Percentiles rank a stretch among this genome's conserved stretches.
Evolutionary conservation across 2,113 vertebrate genomes (phyloP).

Genomic region (Oxygymnocypris stewartii): DNA sequence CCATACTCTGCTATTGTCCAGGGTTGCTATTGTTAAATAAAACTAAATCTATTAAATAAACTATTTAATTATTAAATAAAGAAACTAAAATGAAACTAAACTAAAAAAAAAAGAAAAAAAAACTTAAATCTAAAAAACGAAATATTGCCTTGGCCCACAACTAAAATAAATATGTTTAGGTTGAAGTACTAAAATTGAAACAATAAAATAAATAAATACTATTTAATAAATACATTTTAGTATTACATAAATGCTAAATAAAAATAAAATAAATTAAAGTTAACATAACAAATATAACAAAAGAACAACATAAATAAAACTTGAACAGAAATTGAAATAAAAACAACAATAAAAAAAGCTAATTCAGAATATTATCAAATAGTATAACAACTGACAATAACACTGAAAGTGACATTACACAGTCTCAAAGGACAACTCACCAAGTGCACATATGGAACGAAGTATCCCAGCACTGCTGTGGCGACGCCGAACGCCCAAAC

Average conservation of each 20-base stretch:
- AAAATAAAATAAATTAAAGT: not conserved
- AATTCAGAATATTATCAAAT: not conserved
- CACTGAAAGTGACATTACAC: not conserved
- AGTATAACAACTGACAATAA: not conserved
- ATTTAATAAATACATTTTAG: not conserved
- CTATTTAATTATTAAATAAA: too few species aligned
- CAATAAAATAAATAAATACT: not conserved
- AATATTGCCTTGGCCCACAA: too few species aligned
- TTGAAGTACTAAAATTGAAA: not conserved
- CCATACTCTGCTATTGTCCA: too few species aligned
- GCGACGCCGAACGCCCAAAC: constrained; percentile 97
- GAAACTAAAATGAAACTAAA: too few species aligned
- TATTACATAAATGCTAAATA: not conserved
- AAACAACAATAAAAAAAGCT: not conserved
- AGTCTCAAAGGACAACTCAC: constrained; percentile 76
- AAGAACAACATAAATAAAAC: not conserved
- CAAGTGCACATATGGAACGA: constrained; percentile 94
- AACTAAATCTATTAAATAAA: too few species aligned
- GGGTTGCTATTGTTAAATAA: too few species aligned
- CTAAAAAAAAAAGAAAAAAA: too few species aligned
- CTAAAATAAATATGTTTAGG: not conserved
- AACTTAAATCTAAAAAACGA: too few species aligned
- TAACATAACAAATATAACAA: not conserved
- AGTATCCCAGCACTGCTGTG: constrained; percentile 93
- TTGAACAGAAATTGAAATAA: too few species aligned